Evolutionary conservation across 2,797 vertebrate genomes (phyloP).

Genomic region (Enteromius thamalakanensis): DNA sequence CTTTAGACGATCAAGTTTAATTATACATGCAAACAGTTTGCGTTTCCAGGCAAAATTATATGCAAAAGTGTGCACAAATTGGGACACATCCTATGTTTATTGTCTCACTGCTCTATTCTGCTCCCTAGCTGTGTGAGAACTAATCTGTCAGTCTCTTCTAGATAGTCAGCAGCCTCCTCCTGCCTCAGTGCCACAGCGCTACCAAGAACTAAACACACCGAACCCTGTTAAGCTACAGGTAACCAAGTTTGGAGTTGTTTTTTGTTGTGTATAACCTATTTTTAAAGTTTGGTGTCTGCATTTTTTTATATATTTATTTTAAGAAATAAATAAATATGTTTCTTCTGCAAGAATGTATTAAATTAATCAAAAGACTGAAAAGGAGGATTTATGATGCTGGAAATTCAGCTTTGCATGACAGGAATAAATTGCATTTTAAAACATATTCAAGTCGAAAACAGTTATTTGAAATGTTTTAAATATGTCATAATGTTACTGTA

Average conservation of each 20-base stretch:
- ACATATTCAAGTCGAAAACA: neutral
- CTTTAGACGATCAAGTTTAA: neutral
- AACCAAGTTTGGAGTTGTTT: constrained; percentile 59
- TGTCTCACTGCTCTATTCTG: constrained; percentile 42
- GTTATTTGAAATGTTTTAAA: neutral
- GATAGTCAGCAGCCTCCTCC: constrained; percentile 96
- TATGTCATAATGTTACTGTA: neutral
- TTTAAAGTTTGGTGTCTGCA: neutral
- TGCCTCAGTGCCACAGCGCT: constrained; percentile 88
- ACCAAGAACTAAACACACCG: constrained; percentile 85
- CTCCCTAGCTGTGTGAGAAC: constrained; percentile 71
- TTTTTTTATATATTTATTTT: neutral
- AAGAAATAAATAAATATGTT: neutral
- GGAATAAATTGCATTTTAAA: too few relatives aligned
- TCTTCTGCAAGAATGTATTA: neutral
- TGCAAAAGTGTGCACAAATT: neutral
- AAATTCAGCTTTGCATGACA: too few relatives aligned
- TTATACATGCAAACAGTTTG: neutral
- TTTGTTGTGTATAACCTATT: neutral
- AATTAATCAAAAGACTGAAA: neutral
- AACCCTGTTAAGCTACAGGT: constrained; percentile 82
- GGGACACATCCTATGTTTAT: constrained; percentile 64
- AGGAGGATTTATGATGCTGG: too few relatives aligned
- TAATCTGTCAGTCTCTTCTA: constrained; percentile 94
- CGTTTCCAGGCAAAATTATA: neutral